Conservation (phyloP, 2,797 vertebrate species). For the Acomys russatus region DNA sequence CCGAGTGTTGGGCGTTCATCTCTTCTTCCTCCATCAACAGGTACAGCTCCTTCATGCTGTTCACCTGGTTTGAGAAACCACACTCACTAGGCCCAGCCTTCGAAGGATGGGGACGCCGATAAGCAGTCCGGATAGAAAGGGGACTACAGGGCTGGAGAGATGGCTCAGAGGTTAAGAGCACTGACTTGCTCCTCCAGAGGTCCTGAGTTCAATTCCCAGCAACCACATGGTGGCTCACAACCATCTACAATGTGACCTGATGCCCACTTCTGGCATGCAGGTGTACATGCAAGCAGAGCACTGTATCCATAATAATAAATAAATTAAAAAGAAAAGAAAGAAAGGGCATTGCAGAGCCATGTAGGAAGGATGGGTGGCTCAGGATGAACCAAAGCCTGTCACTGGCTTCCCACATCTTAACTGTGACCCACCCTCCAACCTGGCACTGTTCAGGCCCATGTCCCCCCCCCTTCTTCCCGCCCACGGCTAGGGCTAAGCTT, state of each 20-base stretch:
- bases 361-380: background rate
- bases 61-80: constrained; percentile 90
- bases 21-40: constrained; percentile 96
- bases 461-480: background rate
- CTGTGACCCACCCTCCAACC: background rate
- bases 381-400: background rate
- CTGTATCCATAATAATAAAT: too few relatives aligned
- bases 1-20: constrained; percentile 91
- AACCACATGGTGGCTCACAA: too few relatives aligned
- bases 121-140: background rate
- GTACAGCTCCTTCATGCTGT: constrained; percentile 97
- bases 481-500: background rate
- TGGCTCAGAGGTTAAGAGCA: background rate
- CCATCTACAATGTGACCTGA: too few relatives aligned
- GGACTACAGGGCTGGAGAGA: background rate
- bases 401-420: background rate
- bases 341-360: background rate
- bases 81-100: constrained; percentile 18
- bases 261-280: too few relatives aligned
- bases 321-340: too few relatives aligned
- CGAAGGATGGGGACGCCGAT: background rate
- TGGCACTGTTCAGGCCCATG: background rate
- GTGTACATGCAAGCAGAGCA: too few relatives aligned
- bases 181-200: too few relatives aligned
- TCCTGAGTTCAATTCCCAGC: too few relatives aligned